phyloP scores from a whole-genome alignment of 2,888 invertebrate genomes.

The Linnaemya vulpina region DNA sequence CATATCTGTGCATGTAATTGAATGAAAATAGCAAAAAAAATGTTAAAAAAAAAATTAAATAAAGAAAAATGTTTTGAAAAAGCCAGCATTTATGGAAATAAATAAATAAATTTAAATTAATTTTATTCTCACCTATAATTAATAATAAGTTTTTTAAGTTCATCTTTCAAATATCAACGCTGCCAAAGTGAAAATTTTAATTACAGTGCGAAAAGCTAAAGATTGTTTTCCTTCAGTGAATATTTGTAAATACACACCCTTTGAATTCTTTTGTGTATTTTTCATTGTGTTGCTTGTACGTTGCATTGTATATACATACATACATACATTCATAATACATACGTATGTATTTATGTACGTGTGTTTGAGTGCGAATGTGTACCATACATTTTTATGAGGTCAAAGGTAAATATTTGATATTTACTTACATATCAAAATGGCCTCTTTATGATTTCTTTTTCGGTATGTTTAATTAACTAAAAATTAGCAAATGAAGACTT shows the following conservation, averaged over 20 bases:
- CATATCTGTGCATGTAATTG: neutral
- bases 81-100: too few species aligned
- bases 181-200: conserved; percentile 29
- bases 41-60: neutral
- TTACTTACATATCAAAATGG: conserved; percentile 28
- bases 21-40: neutral
- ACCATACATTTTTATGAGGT: conserved; percentile 62
- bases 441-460: neutral
- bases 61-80: conserved; percentile 1
- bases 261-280: conserved; percentile 45
- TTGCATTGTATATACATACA: neutral
- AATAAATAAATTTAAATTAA: too few species aligned
- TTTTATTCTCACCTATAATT: too few species aligned
- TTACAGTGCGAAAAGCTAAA: conserved; percentile 31
- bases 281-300: conserved; percentile 31
- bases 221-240: conserved; percentile 22
- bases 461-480: conserved; percentile 14
- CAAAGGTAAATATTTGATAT: conserved; percentile 69
- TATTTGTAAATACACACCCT: conserved; percentile 64
- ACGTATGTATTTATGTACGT: neutral
- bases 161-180: conserved; percentile 14
- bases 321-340: too few species aligned
- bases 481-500: conserved; percentile 14
- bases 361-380: conserved; percentile 16
- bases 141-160: neutral